Evolutionary conservation across 2,113 vertebrate genomes (phyloP).

Genomic region (Lycaon pictus): DNA sequence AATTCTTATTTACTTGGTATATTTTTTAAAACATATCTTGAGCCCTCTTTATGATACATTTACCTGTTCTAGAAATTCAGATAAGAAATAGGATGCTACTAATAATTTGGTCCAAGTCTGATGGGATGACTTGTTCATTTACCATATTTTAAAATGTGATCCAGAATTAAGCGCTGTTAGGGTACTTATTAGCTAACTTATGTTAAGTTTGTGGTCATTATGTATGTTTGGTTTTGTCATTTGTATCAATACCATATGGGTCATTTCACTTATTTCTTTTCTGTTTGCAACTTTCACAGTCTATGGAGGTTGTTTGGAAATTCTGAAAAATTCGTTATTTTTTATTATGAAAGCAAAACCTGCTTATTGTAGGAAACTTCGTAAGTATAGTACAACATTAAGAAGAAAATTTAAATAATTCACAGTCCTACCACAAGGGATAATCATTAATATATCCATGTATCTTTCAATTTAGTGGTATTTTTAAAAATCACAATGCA

Average conservation of each 20-base stretch:
- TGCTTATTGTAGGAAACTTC: neutral
- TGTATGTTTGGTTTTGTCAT: neutral
- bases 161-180: neutral
- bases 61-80: neutral
- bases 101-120: neutral
- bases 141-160: neutral
- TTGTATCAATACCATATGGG: neutral
- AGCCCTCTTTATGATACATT: neutral
- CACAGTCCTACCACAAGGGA: neutral
- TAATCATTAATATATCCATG: slow-evolving; percentile 7
- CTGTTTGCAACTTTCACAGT: neutral
- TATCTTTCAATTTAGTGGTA: neutral
- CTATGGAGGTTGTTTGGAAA: neutral
- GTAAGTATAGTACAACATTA: neutral
- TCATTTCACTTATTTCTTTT: neutral
- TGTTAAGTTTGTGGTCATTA: neutral
- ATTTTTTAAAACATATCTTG: neutral
- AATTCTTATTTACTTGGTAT: neutral
- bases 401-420: neutral
- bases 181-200: neutral
- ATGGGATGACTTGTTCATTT: neutral
- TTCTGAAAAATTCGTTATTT: neutral
- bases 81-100: neutral
- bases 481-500: neutral
- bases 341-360: neutral